These are phyloP conservation scores for Sebastes steindachneri DNA, from an alignment of 2,797 vertebrate species.

Conservation along the genomic window DNA sequence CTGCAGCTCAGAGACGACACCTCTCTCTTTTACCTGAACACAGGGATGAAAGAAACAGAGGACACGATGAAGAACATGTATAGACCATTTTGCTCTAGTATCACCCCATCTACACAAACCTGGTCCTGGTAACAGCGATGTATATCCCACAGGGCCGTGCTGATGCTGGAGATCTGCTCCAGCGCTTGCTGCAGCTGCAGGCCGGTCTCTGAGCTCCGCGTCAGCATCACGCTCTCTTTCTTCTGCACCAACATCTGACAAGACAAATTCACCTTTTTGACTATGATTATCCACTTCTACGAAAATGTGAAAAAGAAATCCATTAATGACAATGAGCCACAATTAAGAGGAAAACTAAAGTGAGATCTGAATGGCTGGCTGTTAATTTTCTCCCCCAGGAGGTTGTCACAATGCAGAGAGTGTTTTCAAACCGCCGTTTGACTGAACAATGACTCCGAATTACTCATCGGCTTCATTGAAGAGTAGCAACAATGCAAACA, in stretches of 20 bases:
- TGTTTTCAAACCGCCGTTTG: constrained; percentile 49
- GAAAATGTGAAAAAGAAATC: constrained; percentile 21
- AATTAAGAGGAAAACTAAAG: constrained; percentile 39
- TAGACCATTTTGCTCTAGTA: neutral
- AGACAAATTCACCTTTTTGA: constrained; percentile 14
- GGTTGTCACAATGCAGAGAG: constrained; percentile 51
- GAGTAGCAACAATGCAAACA: constrained; percentile 30
- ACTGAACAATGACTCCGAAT: constrained; percentile 55
- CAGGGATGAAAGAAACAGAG: neutral
- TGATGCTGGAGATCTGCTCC: constrained; percentile 76
- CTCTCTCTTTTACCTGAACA: constrained; percentile 19
- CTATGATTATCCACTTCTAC: constrained; percentile 16
- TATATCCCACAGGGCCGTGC: constrained; percentile 71
- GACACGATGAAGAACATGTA: neutral
- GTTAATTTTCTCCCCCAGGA: constrained; percentile 48
- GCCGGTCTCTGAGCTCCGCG: constrained; percentile 45
- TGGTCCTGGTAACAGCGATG: constrained; percentile 63
- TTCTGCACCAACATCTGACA: constrained; percentile 83
- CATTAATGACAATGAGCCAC: constrained; percentile 31
- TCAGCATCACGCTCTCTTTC: constrained; percentile 63
- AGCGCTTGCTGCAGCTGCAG: constrained; percentile 79
- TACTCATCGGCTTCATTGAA: constrained; percentile 35
- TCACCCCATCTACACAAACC: constrained; percentile 55
- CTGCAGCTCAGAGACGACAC: constrained; percentile 61
- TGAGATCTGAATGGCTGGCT: constrained; percentile 36